Evolutionary conservation across 1,140 invertebrate genomes (phyloP), one percentile per base, ranked within the genome.

Genomic region (Goniozus legneri): DNA sequence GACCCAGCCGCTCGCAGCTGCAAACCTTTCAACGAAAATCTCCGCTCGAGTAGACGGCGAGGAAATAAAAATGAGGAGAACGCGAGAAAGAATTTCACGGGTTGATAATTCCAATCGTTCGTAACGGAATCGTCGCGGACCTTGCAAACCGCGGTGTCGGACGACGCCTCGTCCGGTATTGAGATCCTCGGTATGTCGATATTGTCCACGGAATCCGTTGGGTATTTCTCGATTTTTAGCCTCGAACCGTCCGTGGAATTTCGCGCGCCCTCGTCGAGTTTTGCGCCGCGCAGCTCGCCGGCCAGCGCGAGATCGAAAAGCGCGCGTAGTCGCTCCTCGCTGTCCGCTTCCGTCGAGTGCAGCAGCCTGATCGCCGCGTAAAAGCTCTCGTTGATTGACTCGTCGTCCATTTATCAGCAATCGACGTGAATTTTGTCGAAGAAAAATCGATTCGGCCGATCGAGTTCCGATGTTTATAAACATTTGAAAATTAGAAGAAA

Each of bases 101-200:
- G n/a, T n/a, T n/a, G n/a, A n/a, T n/a, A n/a, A n/a, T n/a, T n/a
- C n/a, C n/a, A n/a, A n/a, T n/a, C n/a, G n/a, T n/a, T n/a, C n/a
- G n/a, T n/a, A n/a, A n/a, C n/a, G n/a, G n/a, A n/a, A n/a, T n/a
- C n/a, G n/a, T n/a, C n/a, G n/a, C n/a, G n/a, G n/a, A 67, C 65
- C 62, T 62, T 65, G 54, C 64, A 66, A 2, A 58, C 16, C 8
- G 37, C 45, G 6, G 39, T 49, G n/a, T 67, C 62, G 19, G 8
- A 44, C 1, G 46, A 50, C 31, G 36, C 64, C 42, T 67, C 63
- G 30, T 70, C 65, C 8, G 67, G 67, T 36, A 70, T 70, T n/a
- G 65, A 70, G 41, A 70, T 68, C 16, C 54, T 62, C 3, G 67
- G 67, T 12, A 70, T 43, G 4, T 58, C 62, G 0, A n/a, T n/a